These are phyloP conservation scores for Sinotaia quadrata DNA, from an alignment of 2,888 invertebrate genomes.

Conservation along the genomic window DNA sequence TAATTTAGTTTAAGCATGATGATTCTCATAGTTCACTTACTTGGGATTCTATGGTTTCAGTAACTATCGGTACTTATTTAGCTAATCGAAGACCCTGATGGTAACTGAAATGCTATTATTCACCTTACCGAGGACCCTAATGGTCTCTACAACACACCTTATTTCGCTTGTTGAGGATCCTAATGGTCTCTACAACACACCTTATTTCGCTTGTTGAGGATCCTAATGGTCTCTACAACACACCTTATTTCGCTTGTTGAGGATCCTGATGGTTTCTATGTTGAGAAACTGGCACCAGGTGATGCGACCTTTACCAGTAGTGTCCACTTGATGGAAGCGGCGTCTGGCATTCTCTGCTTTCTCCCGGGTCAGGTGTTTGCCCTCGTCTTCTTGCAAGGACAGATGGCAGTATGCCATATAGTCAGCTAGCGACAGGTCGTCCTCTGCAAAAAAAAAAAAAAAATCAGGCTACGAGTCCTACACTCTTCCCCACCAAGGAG, in stretches of 20 bases:
- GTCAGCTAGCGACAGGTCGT: slow-evolving; percentile 33
- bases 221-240: slow-evolving; percentile 46
- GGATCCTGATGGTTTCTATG: slow-evolving; percentile 46
- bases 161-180: too few relatives aligned
- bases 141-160: too few relatives aligned
- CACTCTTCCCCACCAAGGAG: too few relatives aligned
- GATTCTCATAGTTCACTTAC: too few relatives aligned
- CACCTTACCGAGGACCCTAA: too few relatives aligned
- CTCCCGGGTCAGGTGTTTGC: slow-evolving; percentile 38
- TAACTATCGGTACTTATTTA: too few relatives aligned
- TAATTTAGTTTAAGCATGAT: too few relatives aligned
- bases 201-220: slow-evolving; percentile 47
- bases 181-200: too few relatives aligned
- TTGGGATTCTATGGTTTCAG: too few relatives aligned
- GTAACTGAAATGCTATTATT: too few relatives aligned
- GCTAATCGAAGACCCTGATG: too few relatives aligned
- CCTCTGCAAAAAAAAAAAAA: slow-evolving; percentile 24
- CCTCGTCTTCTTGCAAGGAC: slow-evolving; percentile 33
- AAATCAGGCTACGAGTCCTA: too few relatives aligned
- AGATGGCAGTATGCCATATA: slow-evolving; percentile 44
- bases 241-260: slow-evolving; percentile 51
- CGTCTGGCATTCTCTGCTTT: slow-evolving; percentile 40
- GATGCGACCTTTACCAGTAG: slow-evolving; percentile 39
- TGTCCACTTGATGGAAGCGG: slow-evolving; percentile 45
- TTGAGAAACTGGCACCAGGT: slow-evolving; percentile 56